Evolutionary conservation across 1,140 invertebrate genomes (phyloP).

Genomic region (Microplitis demolitor): DNA sequence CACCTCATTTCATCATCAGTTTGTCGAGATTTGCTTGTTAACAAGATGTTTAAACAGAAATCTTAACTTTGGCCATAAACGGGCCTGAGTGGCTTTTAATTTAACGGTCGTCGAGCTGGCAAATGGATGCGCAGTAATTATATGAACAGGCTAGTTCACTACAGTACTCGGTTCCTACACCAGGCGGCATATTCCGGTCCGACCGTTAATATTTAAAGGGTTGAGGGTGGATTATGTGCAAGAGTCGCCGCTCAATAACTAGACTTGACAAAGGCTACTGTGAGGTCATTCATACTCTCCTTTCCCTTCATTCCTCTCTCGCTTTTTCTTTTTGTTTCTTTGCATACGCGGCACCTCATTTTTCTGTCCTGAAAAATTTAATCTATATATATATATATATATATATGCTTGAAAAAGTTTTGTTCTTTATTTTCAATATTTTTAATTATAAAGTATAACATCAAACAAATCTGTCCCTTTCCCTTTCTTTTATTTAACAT

Average conservation of each 20-base stretch:
- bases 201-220: conserved; percentile 15
- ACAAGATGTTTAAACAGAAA: conserved; percentile 29
- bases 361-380: too few species aligned
- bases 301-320: too few species aligned
- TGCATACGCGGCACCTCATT: too few species aligned
- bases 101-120: conserved; percentile 26
- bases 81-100: conserved; percentile 29
- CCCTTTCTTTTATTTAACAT: too few species aligned
- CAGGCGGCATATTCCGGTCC: conserved; percentile 5
- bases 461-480: too few species aligned
- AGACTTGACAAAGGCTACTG: conserved; percentile 24
- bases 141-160: conserved; percentile 10
- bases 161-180: background rate
- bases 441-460: too few species aligned
- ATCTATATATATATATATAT: too few species aligned
- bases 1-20: conserved; percentile 14
- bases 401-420: too few species aligned
- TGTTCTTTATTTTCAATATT: too few species aligned
- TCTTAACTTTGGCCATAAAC: conserved; percentile 30
- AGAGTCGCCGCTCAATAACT: conserved; percentile 23
- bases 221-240: background rate
- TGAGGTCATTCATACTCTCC: background rate
- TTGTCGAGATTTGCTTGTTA: conserved; percentile 26
- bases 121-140: conserved; percentile 23
- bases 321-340: too few species aligned